phyloP scores from a whole-genome alignment of 1,140 invertebrate genomes.

The Cotesia typhae region DNA sequence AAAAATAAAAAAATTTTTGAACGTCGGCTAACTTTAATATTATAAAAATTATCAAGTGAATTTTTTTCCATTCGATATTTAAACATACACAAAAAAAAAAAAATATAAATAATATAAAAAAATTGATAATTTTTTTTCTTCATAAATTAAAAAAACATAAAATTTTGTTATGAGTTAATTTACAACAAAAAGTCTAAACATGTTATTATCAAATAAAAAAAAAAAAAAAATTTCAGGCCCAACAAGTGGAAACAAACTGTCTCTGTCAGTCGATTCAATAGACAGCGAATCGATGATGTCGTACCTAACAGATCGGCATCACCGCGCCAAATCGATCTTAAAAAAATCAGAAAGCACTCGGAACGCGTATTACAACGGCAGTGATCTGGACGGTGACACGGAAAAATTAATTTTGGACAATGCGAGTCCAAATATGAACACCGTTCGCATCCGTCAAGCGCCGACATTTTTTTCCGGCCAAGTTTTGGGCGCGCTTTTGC shows the following conservation, averaged over 20 bases:
- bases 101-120: too few species aligned
- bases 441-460: conserved; percentile 61
- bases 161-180: background rate
- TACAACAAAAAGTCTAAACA: background rate
- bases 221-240: conserved; percentile 63
- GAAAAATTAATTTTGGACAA: conserved; percentile 79
- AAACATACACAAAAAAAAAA: too few species aligned
- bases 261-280: conserved; percentile 76
- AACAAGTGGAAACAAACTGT: conserved; percentile 73
- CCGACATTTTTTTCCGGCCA: conserved; percentile 57
- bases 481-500: conserved; percentile 59
- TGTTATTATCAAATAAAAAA: background rate
- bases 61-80: too few species aligned
- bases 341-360: conserved; percentile 75
- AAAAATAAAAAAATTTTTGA: too few species aligned
- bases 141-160: background rate
- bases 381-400: conserved; percentile 71
- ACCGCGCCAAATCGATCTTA: conserved; percentile 77
- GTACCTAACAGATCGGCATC: conserved; percentile 67
- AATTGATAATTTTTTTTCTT: background rate
- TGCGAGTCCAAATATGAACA: conserved; percentile 60
- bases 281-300: conserved; percentile 69
- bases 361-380: conserved; percentile 59
- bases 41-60: too few species aligned
- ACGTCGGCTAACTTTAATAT: too few species aligned